Percentiles rank a stretch among this genome's conserved stretches.
phyloP scores from a whole-genome alignment of 2,888 invertebrate species.

The Drosophila buzzatii region DNA sequence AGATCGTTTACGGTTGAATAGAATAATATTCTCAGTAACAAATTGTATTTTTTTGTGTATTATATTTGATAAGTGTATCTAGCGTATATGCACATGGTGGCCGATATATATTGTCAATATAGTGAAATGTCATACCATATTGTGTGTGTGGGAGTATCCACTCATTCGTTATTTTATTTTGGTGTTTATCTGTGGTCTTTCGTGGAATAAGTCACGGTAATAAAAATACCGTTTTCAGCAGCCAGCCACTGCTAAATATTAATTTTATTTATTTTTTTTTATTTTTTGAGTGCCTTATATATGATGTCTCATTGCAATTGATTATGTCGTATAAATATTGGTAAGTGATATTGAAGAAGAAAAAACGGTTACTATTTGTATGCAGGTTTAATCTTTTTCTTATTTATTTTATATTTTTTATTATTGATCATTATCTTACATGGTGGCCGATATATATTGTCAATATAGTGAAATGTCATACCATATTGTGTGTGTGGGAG shows the following conservation, averaged over 20 bases:
- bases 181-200: neutral
- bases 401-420: neutral
- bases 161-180: too few relatives aligned
- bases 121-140: neutral
- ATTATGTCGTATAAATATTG: neutral
- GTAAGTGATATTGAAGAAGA: neutral
- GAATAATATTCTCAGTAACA: neutral
- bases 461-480: neutral
- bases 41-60: neutral
- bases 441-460: too few relatives aligned
- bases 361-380: neutral
- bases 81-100: too few relatives aligned
- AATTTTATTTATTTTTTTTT: neutral
- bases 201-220: neutral
- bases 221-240: neutral
- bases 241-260: too few relatives aligned
- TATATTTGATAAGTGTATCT: too few relatives aligned
- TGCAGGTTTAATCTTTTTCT: neutral
- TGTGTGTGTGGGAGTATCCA: neutral
- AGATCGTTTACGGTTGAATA: neutral
- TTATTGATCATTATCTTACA: too few relatives aligned
- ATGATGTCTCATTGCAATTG: neutral
- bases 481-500: neutral
- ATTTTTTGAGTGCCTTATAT: neutral
- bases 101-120: neutral